phyloP scores from a whole-genome alignment of 2,888 invertebrate genomes.

The Sclerodermus sp. region DNA sequence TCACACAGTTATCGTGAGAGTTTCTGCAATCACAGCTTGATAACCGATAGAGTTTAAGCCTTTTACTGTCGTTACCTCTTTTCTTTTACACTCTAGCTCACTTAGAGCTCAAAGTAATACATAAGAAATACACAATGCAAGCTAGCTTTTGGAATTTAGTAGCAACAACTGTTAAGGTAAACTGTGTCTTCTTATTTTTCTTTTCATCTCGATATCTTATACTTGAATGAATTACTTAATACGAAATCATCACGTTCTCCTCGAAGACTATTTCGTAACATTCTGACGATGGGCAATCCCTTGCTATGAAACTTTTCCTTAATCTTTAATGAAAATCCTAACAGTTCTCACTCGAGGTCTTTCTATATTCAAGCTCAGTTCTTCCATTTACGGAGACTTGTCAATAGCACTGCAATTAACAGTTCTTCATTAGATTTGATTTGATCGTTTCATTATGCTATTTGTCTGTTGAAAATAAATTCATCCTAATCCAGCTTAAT shows the following conservation, averaged over 20 bases:
- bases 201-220: neutral
- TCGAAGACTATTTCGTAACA: constrained; percentile 28
- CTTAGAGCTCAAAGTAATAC: constrained; percentile 3
- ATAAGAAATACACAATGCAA: constrained; percentile 52
- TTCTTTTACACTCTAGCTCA: constrained; percentile 10
- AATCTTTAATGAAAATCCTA: too few relatives aligned
- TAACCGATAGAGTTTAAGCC: too few relatives aligned
- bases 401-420: neutral
- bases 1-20: too few relatives aligned
- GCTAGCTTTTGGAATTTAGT: constrained; percentile 58
- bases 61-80: constrained; percentile 16
- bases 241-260: constrained; percentile 4
- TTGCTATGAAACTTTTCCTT: constrained; percentile 4
- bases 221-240: neutral
- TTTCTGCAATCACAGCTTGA: too few relatives aligned
- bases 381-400: too few relatives aligned
- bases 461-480: too few relatives aligned
- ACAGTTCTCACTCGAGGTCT: too few relatives aligned
- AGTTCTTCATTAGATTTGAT: neutral
- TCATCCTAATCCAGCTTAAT: too few relatives aligned
- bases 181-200: constrained; percentile 17
- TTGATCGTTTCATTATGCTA: constrained; percentile 39
- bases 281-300: constrained; percentile 28
- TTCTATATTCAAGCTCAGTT: too few relatives aligned
- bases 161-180: constrained; percentile 57